These are phyloP conservation scores for Archips crataeganus DNA, from an alignment of 2,888 invertebrate species.

Conservation along the genomic window DNA sequence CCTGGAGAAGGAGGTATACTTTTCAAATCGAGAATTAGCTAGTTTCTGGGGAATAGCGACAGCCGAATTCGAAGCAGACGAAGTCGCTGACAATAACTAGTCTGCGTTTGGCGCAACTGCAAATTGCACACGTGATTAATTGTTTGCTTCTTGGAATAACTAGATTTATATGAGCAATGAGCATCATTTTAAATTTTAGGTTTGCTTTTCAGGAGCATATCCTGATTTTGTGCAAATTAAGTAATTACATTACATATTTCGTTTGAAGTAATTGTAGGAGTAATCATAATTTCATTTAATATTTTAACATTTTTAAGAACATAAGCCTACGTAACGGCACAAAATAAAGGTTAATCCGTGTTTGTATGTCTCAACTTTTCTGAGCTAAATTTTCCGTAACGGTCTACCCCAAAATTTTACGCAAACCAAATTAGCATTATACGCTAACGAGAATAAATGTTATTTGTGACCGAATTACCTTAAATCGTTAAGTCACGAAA, in stretches of 20 bases:
- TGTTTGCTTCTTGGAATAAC: neutral
- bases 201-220: neutral
- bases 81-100: no score
- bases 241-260: neutral
- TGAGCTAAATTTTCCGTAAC: conserved; percentile 50
- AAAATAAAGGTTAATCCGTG: conserved; percentile 23
- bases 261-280: neutral
- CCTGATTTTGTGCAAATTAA: neutral
- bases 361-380: conserved; percentile 24
- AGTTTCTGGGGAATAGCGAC: no score
- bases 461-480: conserved; percentile 60
- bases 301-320: neutral
- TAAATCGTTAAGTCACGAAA: conserved; percentile 70
- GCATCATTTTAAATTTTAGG: neutral
- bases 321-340: conserved; percentile 19
- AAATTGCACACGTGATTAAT: neutral
- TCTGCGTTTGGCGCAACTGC: neutral
- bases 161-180: neutral
- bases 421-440: conserved; percentile 65
- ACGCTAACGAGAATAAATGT: conserved; percentile 59
- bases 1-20: no score
- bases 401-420: conserved; percentile 65
- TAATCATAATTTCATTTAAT: neutral
- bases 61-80: no score
- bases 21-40: no score